A percentile compares a stretch with the other conserved stretches of the same genome.
phyloP scores from a whole-genome alignment of 2,113 vertebrate genomes.

The Camelus dromedarius region DNA sequence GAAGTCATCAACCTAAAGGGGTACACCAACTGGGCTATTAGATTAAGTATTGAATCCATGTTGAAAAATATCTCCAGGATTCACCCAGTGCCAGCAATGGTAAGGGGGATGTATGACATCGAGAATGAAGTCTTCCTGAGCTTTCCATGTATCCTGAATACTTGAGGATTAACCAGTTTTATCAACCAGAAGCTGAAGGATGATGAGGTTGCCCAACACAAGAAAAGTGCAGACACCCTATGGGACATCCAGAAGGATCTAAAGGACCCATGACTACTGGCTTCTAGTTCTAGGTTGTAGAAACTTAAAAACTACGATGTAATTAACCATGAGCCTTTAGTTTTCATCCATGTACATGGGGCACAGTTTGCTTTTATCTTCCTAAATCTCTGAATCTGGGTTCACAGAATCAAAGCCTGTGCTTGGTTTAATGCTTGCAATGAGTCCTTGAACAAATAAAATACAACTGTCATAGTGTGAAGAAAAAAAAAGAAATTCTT shows the following conservation, averaged over 20 bases:
- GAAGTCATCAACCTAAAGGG: too few species aligned
- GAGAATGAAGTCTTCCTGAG: constrained; percentile 96
- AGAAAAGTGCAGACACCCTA: constrained; percentile 94
- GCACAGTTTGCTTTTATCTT: constrained; percentile 67
- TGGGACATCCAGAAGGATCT: constrained; percentile 96
- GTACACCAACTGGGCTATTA: too few species aligned
- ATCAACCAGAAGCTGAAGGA: constrained; percentile 97
- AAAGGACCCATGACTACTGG: too few species aligned
- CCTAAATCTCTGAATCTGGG: constrained; percentile 63
- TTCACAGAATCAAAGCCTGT: constrained; percentile 70
- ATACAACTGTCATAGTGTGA: constrained; percentile 53
- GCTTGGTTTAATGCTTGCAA: constrained; percentile 67
- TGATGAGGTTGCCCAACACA: constrained; percentile 92
- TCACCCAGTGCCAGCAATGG: too few species aligned
- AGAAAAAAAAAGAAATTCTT: not conserved
- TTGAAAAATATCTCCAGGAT: too few species aligned
- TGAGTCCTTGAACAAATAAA: constrained; percentile 84
- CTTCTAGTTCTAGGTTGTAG: too few species aligned
- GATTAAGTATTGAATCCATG: too few species aligned
- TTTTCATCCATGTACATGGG: not conserved
- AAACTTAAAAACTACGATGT: not conserved
- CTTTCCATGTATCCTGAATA: constrained; percentile 93
- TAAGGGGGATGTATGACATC: constrained; percentile 93
- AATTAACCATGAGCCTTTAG: constrained; percentile 56
- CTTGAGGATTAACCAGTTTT: constrained; percentile 91